Conservation (phyloP, 1,140 invertebrate genomes). For the Ridgeia piscesae region DNA sequence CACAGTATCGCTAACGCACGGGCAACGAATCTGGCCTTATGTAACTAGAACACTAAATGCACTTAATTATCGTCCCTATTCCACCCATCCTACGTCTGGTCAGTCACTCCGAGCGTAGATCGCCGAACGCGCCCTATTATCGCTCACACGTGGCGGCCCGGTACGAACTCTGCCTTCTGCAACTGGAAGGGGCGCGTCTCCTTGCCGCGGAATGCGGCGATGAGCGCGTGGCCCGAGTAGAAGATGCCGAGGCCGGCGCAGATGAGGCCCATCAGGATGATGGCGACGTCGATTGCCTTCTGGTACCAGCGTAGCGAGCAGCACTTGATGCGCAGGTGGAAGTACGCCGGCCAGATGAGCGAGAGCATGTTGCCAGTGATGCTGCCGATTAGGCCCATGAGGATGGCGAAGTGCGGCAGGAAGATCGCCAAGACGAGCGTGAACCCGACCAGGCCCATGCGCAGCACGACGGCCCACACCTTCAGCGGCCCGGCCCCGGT, state of each 20-base stretch:
- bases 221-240: slow-evolving; percentile 86
- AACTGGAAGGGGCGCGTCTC: slow-evolving; percentile 27
- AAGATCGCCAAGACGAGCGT: slow-evolving; percentile 95
- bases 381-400: slow-evolving; percentile 98
- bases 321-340: slow-evolving; percentile 90
- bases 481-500: slow-evolving; percentile 70
- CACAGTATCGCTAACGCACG: background rate
- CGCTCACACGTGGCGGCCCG: background rate
- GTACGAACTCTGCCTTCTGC: background rate
- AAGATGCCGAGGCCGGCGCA: slow-evolving; percentile 93
- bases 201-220: slow-evolving; percentile 70
- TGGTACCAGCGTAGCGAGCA: slow-evolving; percentile 74
- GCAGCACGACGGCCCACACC: slow-evolving; percentile 90
- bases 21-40: background rate
- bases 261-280: slow-evolving; percentile 85
- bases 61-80: background rate
- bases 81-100: background rate
- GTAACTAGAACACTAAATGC: background rate
- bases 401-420: slow-evolving; percentile 95
- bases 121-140: background rate
- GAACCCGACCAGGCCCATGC: slow-evolving; percentile 84
- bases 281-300: slow-evolving; percentile 86
- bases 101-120: background rate
- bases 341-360: slow-evolving; percentile 98
- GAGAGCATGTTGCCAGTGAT: slow-evolving; percentile 98